These are phyloP conservation scores for Lissonota sp. DNA, from an alignment of 2,888 invertebrate genomes.

Conservation along the genomic window DNA sequence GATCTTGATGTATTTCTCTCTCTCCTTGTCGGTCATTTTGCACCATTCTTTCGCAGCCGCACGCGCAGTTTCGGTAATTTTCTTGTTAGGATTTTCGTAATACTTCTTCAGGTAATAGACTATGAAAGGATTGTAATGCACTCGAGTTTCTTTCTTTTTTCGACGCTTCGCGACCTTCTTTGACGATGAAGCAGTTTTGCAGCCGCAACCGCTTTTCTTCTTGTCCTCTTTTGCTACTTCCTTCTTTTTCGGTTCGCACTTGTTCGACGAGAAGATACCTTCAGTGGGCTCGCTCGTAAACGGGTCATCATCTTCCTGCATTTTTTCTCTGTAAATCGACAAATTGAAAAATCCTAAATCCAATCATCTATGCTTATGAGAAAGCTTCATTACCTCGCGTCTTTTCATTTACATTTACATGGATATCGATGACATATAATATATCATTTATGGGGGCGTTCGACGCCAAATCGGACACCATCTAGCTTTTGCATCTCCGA, in stretches of 20 bases:
- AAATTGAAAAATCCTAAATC: constrained; percentile 9
- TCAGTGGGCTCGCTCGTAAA: constrained; percentile 24
- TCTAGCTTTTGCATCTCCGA: too few species aligned
- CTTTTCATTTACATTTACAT: background rate
- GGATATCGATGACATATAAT: background rate
- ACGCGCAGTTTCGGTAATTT: constrained; percentile 72
- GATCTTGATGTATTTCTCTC: constrained; percentile 68
- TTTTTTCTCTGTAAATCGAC: constrained; percentile 43
- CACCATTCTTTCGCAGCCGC: constrained; percentile 76
- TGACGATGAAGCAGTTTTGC: constrained; percentile 12
- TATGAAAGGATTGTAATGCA: constrained; percentile 74
- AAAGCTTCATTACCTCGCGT: constrained; percentile 9
- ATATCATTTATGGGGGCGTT: too few species aligned
- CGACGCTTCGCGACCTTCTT: constrained; percentile 30
- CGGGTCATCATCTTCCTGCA: constrained; percentile 51
- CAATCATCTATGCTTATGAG: constrained; percentile 24
- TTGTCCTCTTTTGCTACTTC: constrained; percentile 47
- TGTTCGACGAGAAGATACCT: constrained; percentile 56
- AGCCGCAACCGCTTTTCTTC: constrained; percentile 37
- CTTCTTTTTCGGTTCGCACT: constrained; percentile 55
- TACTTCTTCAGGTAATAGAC: constrained; percentile 75
- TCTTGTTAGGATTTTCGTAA: constrained; percentile 67
- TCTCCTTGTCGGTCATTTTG: constrained; percentile 68
- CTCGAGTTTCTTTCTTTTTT: constrained; percentile 55
- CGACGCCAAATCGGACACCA: too few species aligned